phyloP scores from a whole-genome alignment of 1,140 invertebrate species.

The Sycobia sp. region DNA sequence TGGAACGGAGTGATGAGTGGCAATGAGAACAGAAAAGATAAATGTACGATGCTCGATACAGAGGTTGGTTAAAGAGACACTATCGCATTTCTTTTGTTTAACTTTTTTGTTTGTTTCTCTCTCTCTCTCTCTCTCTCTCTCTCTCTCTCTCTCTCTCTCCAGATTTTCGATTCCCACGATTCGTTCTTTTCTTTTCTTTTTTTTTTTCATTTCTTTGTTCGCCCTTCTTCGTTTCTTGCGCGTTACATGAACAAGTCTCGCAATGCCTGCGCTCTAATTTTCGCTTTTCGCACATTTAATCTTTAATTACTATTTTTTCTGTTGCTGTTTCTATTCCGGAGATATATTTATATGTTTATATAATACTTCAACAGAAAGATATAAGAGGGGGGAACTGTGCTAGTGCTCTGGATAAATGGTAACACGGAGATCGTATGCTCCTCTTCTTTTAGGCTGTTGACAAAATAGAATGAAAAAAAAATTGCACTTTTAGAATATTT shows the following conservation, averaged over 20 bases:
- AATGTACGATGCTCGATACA: slow-evolving; percentile 19
- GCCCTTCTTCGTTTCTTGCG: no score
- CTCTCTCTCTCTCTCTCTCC: slow-evolving; percentile 24
- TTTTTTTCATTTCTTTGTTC: slow-evolving; percentile 32
- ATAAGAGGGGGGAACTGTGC: slow-evolving; percentile 32
- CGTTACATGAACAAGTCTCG: no score
- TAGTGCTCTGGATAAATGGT: slow-evolving; percentile 57
- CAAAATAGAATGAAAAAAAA: slow-evolving; percentile 61
- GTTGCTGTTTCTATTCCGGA: slow-evolving; percentile 21
- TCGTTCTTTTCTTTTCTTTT: slow-evolving; percentile 6
- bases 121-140: slow-evolving; percentile 31
- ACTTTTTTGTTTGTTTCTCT: slow-evolving; percentile 3
- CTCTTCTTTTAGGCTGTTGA: slow-evolving; percentile 63
- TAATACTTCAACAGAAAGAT: slow-evolving; percentile 35
- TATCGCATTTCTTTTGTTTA: slow-evolving; percentile 22
- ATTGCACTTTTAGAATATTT: slow-evolving; percentile 47
- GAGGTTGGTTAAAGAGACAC: slow-evolving; percentile 25
- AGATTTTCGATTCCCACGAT: neutral
- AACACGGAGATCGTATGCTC: slow-evolving; percentile 51
- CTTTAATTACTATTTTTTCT: slow-evolving; percentile 30
- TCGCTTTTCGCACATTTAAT: slow-evolving; percentile 2
- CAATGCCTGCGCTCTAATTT: slow-evolving; percentile 35
- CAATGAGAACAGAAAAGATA: slow-evolving; percentile 23
- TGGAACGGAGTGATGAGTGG: slow-evolving; percentile 15
- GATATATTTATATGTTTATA: slow-evolving; percentile 33